phyloP scores from a whole-genome alignment of 1,140 invertebrate genomes.

The Drosophila bifasciata region DNA sequence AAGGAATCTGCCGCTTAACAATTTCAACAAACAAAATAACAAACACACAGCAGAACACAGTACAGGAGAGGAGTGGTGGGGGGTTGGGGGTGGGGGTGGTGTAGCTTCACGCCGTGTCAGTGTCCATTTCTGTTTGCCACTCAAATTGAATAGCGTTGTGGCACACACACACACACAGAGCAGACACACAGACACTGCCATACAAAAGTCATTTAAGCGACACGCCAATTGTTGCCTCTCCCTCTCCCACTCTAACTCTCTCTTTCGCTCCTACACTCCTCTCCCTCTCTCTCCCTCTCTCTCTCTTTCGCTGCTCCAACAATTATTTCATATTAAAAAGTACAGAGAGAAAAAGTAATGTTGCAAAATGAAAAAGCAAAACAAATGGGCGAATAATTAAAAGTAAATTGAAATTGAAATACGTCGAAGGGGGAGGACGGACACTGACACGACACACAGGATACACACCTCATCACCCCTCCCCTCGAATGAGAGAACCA shows the following conservation, averaged over 20 bases:
- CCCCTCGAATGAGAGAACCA: constrained; percentile 6
- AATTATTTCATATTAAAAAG: constrained; percentile 62
- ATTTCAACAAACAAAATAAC: constrained; percentile 57
- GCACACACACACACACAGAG: background rate
- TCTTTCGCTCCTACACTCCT: constrained; percentile 26
- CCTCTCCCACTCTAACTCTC: constrained; percentile 42
- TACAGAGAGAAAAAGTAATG: constrained; percentile 26
- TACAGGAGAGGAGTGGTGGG: background rate
- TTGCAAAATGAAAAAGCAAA: constrained; percentile 46
- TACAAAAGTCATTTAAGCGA: constrained; percentile 63
- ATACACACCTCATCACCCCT: background rate
- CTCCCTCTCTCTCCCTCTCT: too few relatives aligned
- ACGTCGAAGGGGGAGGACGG: constrained; percentile 13
- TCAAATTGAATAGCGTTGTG: constrained; percentile 50
- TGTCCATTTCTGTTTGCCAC: constrained; percentile 44
- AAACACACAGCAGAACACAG: constrained; percentile 16
- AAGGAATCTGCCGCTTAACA: constrained; percentile 71
- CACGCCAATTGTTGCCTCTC: constrained; percentile 63
- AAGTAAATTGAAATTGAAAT: constrained; percentile 72
- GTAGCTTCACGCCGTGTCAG: constrained; percentile 11
- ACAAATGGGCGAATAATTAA: constrained; percentile 77
- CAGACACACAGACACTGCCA: constrained; percentile 8
- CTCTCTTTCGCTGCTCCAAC: constrained; percentile 24
- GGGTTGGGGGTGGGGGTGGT: too few relatives aligned
- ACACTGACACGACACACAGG: constrained; percentile 7